These are phyloP conservation scores for Gymnarchus niloticus DNA, from an alignment of 2,113 vertebrate species.

Conservation along the genomic window DNA sequence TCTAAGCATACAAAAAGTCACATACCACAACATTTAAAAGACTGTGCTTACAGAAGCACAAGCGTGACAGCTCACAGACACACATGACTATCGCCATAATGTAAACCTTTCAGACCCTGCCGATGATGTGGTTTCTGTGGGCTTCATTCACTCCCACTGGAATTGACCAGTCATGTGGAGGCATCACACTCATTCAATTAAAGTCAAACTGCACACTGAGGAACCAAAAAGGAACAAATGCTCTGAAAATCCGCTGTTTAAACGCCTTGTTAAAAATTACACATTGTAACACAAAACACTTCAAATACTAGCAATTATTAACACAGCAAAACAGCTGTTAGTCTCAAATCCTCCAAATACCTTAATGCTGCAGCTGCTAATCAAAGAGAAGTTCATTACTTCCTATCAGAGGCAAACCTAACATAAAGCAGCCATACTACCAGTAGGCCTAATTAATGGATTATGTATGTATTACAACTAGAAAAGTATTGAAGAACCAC, in stretches of 20 bases:
- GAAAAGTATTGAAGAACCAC: background rate
- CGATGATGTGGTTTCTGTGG: background rate
- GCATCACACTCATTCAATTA: slow-evolving; percentile 41
- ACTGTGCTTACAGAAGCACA: background rate
- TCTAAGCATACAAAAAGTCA: background rate
- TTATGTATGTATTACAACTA: background rate
- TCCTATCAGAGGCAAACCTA: background rate
- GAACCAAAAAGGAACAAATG: slow-evolving; percentile 16
- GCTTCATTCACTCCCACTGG: background rate
- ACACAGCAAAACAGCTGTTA: background rate
- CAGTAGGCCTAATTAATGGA: background rate
- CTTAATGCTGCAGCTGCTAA: background rate
- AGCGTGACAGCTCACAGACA: background rate
- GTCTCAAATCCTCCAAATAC: background rate
- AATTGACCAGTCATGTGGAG: slow-evolving; percentile 36
- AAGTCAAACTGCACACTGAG: slow-evolving; percentile 22
- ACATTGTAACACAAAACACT: background rate
- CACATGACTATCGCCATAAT: background rate
- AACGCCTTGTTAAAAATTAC: background rate
- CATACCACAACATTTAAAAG: too few species aligned
- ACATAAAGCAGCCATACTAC: background rate
- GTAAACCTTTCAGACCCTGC: background rate
- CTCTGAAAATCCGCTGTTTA: slow-evolving; percentile 17
- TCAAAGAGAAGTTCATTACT: background rate
- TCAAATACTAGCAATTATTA: background rate